Evolutionary conservation across 2,797 vertebrate genomes (phyloP), one percentile per base, ranked within the genome.

Genomic region (Silurus lanzhouensis): DNA sequence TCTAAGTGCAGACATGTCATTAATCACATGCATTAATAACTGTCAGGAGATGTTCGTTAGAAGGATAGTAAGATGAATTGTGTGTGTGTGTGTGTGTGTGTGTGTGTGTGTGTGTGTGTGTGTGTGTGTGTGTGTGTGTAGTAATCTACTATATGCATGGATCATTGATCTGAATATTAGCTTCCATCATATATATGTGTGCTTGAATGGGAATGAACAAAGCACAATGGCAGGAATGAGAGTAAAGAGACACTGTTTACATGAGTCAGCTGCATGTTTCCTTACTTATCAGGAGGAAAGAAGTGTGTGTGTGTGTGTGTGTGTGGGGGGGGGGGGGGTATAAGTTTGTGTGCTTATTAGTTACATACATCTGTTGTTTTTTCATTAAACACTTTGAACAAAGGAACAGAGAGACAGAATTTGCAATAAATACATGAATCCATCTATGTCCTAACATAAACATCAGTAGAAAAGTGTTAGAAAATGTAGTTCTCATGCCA

Each of bases 91-190:
- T 79, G 31, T 80, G 31, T 63, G 57, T 48, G 38, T 25, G 20
- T 20, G 55, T 31, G 83, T 76, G 77, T 38, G 7, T 48, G 48
- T 76, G 31, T 5, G 44, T 68, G 46, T n/a, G 44, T 55, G 22
- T 81, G 46, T 70, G 72, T 75, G 70, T 55, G 72, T 75, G 70
- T 55, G 55, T 25, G 76, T 58, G 52, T 67, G 63, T 44, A 48
- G 2, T 74, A 72, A 81, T 81, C 58, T 57, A 13, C 27, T 58
- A 13, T 66, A 75, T 58, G 27, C 64, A 81, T 81, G 61, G 22
- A 75, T 76, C 79, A 76, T 10, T 82, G 84, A 75, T 52, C 79
- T 81, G 79, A 58, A 75, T 75, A 81, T 66, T 81, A 85, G 74
- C 70, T 85, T 77, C 68, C 52, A 27, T 57, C 78, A 64, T 77